A percentile compares a stretch with the other conserved stretches of the same genome.
Evolutionary conservation across 2,797 vertebrate genomes (phyloP).

Genomic region (Galaxias olidus): DNA sequence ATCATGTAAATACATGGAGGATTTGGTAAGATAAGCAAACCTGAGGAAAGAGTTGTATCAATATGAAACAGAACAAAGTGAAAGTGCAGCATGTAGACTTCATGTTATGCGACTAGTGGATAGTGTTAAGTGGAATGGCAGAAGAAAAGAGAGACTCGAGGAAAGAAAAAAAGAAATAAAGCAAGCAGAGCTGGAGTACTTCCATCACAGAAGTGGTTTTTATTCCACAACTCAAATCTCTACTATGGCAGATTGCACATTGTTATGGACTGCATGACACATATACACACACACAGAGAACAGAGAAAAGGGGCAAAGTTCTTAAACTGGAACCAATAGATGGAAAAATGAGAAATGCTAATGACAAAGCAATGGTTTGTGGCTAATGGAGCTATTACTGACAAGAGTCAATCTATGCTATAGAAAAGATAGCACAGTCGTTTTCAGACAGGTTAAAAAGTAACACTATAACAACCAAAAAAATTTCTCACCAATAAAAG

Average conservation of each 20-base stretch:
- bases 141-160: slow-evolving; percentile 40
- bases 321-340: slow-evolving; percentile 37
- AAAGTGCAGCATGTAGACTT: slow-evolving; percentile 36
- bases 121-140: slow-evolving; percentile 49
- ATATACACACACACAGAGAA: slow-evolving; percentile 21
- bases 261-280: slow-evolving; percentile 46
- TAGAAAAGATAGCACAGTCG: slow-evolving; percentile 28
- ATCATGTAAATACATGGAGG: no score
- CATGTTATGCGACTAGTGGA: slow-evolving; percentile 45
- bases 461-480: slow-evolving; percentile 23
- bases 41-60: not conserved
- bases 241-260: slow-evolving; percentile 59
- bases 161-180: slow-evolving; percentile 51
- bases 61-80: not conserved
- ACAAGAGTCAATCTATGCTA: slow-evolving; percentile 18
- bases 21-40: not conserved
- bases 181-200: slow-evolving; percentile 60
- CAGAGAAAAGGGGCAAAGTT: slow-evolving; percentile 18
- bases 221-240: slow-evolving; percentile 72
- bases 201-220: slow-evolving; percentile 65
- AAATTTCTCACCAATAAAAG: slow-evolving; percentile 40
- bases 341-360: slow-evolving; percentile 40
- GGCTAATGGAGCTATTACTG: slow-evolving; percentile 49
- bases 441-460: slow-evolving; percentile 27
- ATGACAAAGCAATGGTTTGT: slow-evolving; percentile 53